Percentiles rank a stretch among this genome's conserved stretches.
These are phyloP conservation scores for Lithobates pipiens DNA, from an alignment of 2,797 vertebrate genomes.

Conservation along the genomic window DNA sequence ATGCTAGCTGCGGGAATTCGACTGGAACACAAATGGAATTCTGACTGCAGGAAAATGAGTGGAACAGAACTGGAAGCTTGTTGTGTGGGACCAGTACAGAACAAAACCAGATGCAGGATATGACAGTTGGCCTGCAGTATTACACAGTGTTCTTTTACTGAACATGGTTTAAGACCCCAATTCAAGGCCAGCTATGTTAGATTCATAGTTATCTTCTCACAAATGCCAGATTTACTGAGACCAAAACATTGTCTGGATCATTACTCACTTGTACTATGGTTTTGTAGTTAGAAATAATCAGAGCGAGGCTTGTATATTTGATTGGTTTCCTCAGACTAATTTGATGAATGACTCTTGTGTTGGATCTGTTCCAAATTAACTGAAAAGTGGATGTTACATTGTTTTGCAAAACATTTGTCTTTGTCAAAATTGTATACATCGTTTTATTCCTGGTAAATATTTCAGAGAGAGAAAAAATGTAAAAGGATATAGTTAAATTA, in stretches of 20 bases:
- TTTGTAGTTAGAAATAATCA: background rate
- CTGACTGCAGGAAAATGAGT: slow-evolving; percentile 10
- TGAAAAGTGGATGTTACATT: background rate
- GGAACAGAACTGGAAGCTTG: slow-evolving; percentile 15
- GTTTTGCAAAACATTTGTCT: background rate
- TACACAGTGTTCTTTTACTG: background rate
- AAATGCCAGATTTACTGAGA: slow-evolving; percentile 4
- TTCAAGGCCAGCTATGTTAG: background rate
- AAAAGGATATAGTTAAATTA: background rate
- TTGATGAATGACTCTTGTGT: background rate
- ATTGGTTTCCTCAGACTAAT: background rate
- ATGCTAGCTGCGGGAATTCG: background rate
- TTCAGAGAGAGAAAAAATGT: background rate
- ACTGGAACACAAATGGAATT: slow-evolving; percentile 17
- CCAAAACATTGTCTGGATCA: background rate
- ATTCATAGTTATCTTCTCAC: background rate
- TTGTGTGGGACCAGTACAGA: slow-evolving; percentile 26
- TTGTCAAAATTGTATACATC: background rate
- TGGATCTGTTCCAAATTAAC: slow-evolving; percentile 2
- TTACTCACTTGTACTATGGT: slow-evolving; percentile 5
- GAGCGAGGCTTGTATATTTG: background rate
- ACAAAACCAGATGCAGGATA: slow-evolving; percentile 22
- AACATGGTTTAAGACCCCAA: background rate
- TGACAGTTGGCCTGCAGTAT: background rate
- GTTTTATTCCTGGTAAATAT: background rate